Conservation (phyloP, 1,140 invertebrate species). For the Bombus terrestris region DNA sequence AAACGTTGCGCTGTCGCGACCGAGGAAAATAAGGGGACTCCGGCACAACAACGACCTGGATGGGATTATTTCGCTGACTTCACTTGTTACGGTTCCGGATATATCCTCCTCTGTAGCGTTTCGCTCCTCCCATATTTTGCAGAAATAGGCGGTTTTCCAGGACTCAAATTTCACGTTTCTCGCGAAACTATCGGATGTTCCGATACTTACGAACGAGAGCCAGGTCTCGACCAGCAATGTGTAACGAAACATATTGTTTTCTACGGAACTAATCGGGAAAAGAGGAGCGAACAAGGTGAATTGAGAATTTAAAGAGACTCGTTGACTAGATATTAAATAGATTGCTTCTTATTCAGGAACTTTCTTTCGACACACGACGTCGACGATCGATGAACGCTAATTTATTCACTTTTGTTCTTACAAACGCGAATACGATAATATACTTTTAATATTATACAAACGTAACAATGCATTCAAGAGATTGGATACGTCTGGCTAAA, state of each 20-base stretch:
- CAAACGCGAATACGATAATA: not conserved
- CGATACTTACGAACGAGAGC: no score
- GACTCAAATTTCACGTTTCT: no score
- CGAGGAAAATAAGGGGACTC: slow-evolving; percentile 6
- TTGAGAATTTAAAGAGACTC: not conserved
- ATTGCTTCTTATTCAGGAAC: not conserved
- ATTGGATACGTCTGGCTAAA: not conserved
- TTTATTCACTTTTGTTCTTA: not conserved
- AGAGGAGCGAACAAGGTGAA: not conserved
- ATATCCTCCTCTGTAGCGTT: not conserved
- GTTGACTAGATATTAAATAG: not conserved
- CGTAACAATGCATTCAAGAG: not conserved
- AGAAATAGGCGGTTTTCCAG: not conserved
- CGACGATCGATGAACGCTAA: not conserved
- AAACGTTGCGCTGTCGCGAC: not conserved
- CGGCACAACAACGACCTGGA: not conserved
- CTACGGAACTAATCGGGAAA: not conserved
- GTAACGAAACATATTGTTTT: not conserved
- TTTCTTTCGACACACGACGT: not conserved
- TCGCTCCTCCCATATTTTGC: not conserved
- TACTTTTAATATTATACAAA: not conserved
- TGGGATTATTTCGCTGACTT: slow-evolving; percentile 22
- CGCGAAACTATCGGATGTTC: no score
- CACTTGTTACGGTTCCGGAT: slow-evolving; percentile 13
- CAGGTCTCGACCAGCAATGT: no score